Percentiles rank a stretch among this genome's conserved stretches.
phyloP scores from a whole-genome alignment of 92 coral and sea anemone species.

The Epizoanthus rinbou region DNA sequence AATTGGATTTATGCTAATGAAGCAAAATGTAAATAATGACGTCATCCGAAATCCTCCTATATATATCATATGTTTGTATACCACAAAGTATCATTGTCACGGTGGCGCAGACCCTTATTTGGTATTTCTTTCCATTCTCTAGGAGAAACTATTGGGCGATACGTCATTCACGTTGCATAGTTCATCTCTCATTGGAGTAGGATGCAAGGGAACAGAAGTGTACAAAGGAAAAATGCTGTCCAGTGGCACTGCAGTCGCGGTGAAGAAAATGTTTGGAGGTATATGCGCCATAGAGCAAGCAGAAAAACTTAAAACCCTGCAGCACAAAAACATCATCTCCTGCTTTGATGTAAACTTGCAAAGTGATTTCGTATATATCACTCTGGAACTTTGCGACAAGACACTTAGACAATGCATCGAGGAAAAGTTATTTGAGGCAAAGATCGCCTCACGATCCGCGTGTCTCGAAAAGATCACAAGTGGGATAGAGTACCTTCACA shows the following conservation, averaged over 20 bases:
- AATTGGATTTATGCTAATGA: no score
- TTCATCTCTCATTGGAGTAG: neutral
- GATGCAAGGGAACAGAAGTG: constrained; percentile 11
- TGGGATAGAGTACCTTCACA: constrained; percentile 2
- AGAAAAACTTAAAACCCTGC: neutral
- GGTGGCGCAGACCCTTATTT: no score
- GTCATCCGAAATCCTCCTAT: no score
- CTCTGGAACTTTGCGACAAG: constrained; percentile 10
- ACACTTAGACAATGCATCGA: constrained; percentile 3
- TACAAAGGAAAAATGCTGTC: neutral
- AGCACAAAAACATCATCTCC: neutral
- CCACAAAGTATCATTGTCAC: no score
- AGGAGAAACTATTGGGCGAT: neutral
- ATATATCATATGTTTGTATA: no score
- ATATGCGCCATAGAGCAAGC: neutral
- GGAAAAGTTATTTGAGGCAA: neutral
- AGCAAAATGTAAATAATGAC: no score
- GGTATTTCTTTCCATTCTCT: neutral
- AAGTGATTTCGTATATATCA: neutral
- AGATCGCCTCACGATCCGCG: neutral
- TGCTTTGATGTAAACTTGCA: neutral
- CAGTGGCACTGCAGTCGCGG: neutral
- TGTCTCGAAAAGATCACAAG: neutral
- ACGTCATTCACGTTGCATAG: neutral
- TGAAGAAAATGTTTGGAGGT: neutral